Percentiles rank a stretch among this genome's conserved stretches.
Evolutionary conservation across 2,797 vertebrate species (phyloP).

Genomic region (Sus cebifrons): DNA sequence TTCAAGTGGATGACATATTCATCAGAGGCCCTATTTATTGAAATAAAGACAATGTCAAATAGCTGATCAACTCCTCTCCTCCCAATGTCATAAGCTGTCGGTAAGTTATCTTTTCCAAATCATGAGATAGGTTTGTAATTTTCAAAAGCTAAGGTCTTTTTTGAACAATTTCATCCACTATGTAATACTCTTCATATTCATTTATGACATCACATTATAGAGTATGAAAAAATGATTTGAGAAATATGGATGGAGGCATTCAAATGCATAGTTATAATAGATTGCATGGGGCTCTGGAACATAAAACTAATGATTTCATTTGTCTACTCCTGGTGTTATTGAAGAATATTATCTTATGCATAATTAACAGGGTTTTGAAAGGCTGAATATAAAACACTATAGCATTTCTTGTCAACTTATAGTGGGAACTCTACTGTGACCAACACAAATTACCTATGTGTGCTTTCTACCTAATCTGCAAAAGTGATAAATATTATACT

Average conservation of each 20-base stretch:
- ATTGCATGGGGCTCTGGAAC: conserved; percentile 39
- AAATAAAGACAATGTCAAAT: conserved; percentile 38
- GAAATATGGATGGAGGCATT: conserved; percentile 20
- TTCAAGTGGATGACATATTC: neutral
- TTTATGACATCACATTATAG: conserved; percentile 63
- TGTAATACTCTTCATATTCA: conserved; percentile 57
- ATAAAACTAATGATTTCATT: conserved; percentile 80
- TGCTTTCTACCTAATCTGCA: conserved; percentile 46
- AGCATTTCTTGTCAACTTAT: conserved; percentile 74
- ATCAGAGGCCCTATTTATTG: conserved; percentile 10
- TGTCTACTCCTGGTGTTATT: conserved; percentile 73
- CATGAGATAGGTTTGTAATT: conserved; percentile 18
- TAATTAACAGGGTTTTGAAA: conserved; percentile 82
- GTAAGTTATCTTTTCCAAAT: conserved; percentile 23
- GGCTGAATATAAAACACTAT: conserved; percentile 71
- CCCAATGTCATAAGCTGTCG: neutral
- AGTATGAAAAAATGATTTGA: conserved; percentile 67
- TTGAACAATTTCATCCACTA: neutral
- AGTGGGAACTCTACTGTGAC: conserved; percentile 64
- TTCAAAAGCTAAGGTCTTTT: conserved; percentile 53
- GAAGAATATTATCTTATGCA: conserved; percentile 74
- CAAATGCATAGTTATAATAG: conserved; percentile 40
- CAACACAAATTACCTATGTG: conserved; percentile 11
- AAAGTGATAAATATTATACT: conserved; percentile 39
- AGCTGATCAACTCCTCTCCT: neutral